phyloP scores from a whole-genome alignment of 2,888 invertebrate species.

The Agapetus fuscipes region DNA sequence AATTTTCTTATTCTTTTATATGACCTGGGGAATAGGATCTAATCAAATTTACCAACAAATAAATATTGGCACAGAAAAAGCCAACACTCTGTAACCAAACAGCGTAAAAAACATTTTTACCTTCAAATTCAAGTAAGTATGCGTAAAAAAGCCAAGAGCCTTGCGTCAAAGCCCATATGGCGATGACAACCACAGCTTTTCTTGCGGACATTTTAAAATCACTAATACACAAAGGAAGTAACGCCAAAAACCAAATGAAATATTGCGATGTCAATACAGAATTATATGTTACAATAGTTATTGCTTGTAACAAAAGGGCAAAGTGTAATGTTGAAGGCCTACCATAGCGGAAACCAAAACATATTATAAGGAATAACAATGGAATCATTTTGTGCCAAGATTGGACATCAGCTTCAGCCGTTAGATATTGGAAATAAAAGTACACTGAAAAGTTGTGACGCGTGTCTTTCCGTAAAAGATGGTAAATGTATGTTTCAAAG shows the following conservation, averaged over 20 bases:
- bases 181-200: slow-evolving; percentile 39
- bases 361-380: slow-evolving; percentile 53
- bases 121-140: slow-evolving; percentile 85
- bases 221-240: slow-evolving; percentile 74
- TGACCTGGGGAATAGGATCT: slow-evolving; percentile 33
- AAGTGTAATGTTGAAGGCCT: slow-evolving; percentile 65
- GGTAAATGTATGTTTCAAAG: slow-evolving; percentile 88
- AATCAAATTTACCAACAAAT: slow-evolving; percentile 50
- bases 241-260: slow-evolving; percentile 89
- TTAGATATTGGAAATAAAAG: slow-evolving; percentile 87
- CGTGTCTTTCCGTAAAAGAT: slow-evolving; percentile 76
- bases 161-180: slow-evolving; percentile 64
- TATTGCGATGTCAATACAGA: slow-evolving; percentile 96
- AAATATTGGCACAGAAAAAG: slow-evolving; percentile 77
- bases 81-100: slow-evolving; percentile 78
- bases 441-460: slow-evolving; percentile 95
- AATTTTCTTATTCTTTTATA: too few species aligned
- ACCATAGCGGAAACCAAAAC: slow-evolving; percentile 59
- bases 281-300: slow-evolving; percentile 86
- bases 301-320: slow-evolving; percentile 73
- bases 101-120: slow-evolving; percentile 68
- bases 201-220: slow-evolving; percentile 49
- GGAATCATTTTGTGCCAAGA: slow-evolving; percentile 58
- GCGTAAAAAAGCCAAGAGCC: slow-evolving; percentile 83
- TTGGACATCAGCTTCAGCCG: slow-evolving; percentile 45